These are phyloP conservation scores for Epinephelus awoara DNA, from an alignment of 2,797 vertebrate species.

Conservation along the genomic window DNA sequence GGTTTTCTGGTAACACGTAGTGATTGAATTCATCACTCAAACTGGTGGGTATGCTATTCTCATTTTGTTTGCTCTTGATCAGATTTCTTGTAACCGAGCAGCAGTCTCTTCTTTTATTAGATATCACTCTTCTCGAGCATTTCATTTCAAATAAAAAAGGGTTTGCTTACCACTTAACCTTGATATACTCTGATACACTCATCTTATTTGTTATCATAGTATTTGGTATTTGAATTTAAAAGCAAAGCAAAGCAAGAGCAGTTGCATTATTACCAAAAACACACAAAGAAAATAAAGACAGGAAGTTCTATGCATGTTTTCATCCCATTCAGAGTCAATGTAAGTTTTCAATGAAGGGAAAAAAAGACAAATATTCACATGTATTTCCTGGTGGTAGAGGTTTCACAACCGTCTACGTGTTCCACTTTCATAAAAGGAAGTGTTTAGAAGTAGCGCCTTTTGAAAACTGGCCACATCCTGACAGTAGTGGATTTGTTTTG, in stretches of 20 bases:
- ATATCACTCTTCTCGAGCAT: background rate
- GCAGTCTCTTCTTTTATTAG: background rate
- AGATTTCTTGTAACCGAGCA: background rate
- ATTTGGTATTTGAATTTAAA: background rate
- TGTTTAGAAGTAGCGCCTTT: background rate
- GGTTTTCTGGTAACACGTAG: background rate
- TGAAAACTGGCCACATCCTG: too few relatives aligned
- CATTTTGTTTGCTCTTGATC: background rate
- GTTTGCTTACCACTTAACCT: background rate
- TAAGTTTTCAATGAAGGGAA: background rate
- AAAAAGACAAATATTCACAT: background rate
- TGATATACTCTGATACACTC: background rate
- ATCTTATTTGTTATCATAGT: background rate
- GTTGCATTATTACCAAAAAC: background rate
- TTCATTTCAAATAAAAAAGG: conserved; percentile 4
- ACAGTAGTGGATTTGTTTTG: too few relatives aligned
- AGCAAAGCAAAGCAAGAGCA: background rate
- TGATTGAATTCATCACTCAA: background rate
- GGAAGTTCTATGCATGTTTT: too few relatives aligned
- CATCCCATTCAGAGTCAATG: background rate
- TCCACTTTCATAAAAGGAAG: background rate
- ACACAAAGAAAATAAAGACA: background rate
- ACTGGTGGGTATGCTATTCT: background rate
- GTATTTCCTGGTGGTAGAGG: background rate
- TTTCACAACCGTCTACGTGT: background rate